Conservation (phyloP, 2,888 invertebrate genomes). For the Aphidoletes aphidimyza region DNA sequence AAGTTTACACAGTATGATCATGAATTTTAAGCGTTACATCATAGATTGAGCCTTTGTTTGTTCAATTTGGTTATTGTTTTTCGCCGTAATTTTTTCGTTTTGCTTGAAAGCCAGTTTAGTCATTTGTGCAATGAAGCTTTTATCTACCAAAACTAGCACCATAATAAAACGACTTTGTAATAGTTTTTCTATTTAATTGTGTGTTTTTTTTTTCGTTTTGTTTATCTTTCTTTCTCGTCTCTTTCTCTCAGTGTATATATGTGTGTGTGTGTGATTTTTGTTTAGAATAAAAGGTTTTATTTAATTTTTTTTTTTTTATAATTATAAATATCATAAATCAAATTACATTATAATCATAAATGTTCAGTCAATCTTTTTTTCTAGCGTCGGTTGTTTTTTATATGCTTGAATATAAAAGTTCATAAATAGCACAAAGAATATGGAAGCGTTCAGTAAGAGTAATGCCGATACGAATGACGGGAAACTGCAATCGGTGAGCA, state of each 20-base stretch:
- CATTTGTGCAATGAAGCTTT: background rate
- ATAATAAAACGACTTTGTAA: conserved; percentile 38
- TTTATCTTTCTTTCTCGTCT: background rate
- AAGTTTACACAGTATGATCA: background rate
- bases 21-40: conserved; percentile 26
- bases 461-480: conserved; percentile 76
- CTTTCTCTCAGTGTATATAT: too few relatives aligned
- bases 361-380: conserved; percentile 56
- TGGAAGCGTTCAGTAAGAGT: conserved; percentile 80
- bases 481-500: conserved; percentile 65
- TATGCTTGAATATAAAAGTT: conserved; percentile 92
- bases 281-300: conserved; percentile 33
- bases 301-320: conserved; percentile 27
- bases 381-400: conserved; percentile 64
- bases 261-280: too few relatives aligned
- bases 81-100: too few relatives aligned
- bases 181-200: background rate
- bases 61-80: background rate
- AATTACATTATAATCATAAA: conserved; percentile 54
- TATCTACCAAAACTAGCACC: conserved; percentile 20
- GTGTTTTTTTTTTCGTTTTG: background rate
- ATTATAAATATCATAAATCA: conserved; percentile 52
- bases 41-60: background rate
- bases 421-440: conserved; percentile 91
- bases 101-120: conserved; percentile 32